Base-by-base conservation (phyloP, 2,113 vertebrate species). In the Siniperca chuatsi region DNA sequence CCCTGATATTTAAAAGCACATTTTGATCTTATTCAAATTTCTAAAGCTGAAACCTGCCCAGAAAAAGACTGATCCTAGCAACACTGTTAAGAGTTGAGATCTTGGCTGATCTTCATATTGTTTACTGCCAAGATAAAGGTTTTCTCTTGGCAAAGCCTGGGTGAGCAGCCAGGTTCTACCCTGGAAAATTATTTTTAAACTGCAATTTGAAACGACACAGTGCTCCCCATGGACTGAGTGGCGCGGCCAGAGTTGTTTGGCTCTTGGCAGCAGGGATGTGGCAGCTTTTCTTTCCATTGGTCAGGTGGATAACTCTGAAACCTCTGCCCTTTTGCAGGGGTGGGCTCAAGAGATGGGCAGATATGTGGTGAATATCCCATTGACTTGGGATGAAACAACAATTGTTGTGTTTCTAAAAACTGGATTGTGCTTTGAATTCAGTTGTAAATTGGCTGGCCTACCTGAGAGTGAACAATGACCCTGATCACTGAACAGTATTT, bases 401-500 rank as follows among this genome's bases (percentile, higher is more conserved):
- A 35, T 33, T 81, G 35, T 40, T 60, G 33, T n/a, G 20, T 65
- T 62, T 62, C 12, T 75, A n/a, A 72, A 29, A 74, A 46, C 8
- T 21, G 18, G 9, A 58, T 50, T 67, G 16, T 61, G 44, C 20
- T 64, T 33, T 55, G 23, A 21, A 42, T 78, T 29, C 9, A 67
- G 10, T 0, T 67, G 50, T 54, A 23, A 46, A 33, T 18, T n/a
- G 0, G 8, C 35, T 7, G 35, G 37, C 75, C 15, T 81, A 99
- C 98, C 97, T 99, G 98, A 44, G 98, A 97, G 93, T 99, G 98
- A 75, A 97, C 96, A 64, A 99, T 96, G 83, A 99, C 95, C 29
- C 98, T 96, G 93, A 99, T 97, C 82, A 96, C 96, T 92, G 98
- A 96, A 92, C 97, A 99, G 93, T 99, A 99, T 72, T 98, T 99